These are phyloP conservation scores for Biston stratarius DNA, from an alignment of 2,888 invertebrate species.

Conservation along the genomic window DNA sequence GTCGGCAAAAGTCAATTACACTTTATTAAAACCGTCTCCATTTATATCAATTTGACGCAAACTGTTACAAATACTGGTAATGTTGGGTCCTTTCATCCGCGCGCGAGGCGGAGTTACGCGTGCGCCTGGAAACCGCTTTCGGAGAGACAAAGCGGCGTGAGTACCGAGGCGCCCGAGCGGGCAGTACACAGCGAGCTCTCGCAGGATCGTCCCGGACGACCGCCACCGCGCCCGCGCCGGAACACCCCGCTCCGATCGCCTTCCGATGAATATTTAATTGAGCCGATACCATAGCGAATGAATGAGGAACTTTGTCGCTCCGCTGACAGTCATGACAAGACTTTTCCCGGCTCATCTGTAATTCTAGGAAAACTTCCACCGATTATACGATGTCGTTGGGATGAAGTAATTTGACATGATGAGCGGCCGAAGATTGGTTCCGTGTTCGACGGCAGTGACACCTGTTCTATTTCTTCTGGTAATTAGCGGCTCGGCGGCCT, in stretches of 20 bases:
- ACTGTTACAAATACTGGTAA: conserved; percentile 87
- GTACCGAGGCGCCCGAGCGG: conserved; percentile 57
- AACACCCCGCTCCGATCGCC: conserved; percentile 68
- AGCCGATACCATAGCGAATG: conserved; percentile 72
- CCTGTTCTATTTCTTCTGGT: conserved; percentile 66
- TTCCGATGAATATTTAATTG: conserved; percentile 80
- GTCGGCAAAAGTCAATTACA: conserved; percentile 87
- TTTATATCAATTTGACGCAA: conserved; percentile 87
- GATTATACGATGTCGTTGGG: conserved; percentile 70
- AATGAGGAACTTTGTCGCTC: conserved; percentile 71
- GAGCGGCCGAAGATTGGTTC: conserved; percentile 67
- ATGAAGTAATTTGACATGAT: conserved; percentile 73
- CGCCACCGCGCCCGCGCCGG: conserved; percentile 48
- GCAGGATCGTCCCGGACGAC: conserved; percentile 52
- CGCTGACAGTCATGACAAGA: conserved; percentile 68
- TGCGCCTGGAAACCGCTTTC: conserved; percentile 64
- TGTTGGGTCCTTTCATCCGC: conserved; percentile 84
- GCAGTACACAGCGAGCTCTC: conserved; percentile 66
- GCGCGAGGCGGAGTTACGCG: conserved; percentile 84
- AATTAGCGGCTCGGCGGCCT: conserved; percentile 65
- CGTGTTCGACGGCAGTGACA: conserved; percentile 61
- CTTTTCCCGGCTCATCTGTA: conserved; percentile 66
- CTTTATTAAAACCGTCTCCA: conserved; percentile 87
- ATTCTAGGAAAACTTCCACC: conserved; percentile 68
- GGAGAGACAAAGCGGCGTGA: conserved; percentile 61